These are phyloP conservation scores for Atta texana DNA, from an alignment of 1,140 invertebrate genomes.

Conservation along the genomic window DNA sequence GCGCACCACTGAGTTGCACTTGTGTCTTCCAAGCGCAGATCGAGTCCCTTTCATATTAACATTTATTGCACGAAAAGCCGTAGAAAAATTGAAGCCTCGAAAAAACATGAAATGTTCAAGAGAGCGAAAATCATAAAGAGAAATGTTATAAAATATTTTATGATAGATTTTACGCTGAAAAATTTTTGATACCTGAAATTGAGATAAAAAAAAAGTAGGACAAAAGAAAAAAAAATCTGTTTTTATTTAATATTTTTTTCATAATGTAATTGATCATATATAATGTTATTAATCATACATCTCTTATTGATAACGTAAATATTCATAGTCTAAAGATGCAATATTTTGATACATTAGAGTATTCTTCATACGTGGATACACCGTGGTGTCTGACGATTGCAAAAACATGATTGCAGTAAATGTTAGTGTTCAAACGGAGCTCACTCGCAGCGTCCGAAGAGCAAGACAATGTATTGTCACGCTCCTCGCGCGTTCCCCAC, in stretches of 20 bases:
- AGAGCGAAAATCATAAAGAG: not conserved
- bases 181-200: not conserved
- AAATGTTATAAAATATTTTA: not conserved
- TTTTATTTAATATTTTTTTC: not conserved
- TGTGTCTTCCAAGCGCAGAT: constrained; percentile 52
- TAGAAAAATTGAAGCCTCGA: not conserved
- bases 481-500: constrained; percentile 55
- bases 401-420: constrained; percentile 50
- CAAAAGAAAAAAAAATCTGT: not conserved
- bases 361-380: not conserved
- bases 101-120: not conserved
- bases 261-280: not conserved
- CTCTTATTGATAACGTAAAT: not conserved
- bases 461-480: constrained; percentile 46
- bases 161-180: not conserved
- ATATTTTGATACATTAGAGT: not conserved
- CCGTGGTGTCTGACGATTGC: constrained; percentile 36
- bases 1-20: constrained; percentile 45
- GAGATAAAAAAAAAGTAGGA: not conserved
- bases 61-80: not conserved
- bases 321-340: not conserved
- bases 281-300: too few relatives aligned
- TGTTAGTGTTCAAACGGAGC: constrained; percentile 53
- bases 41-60: constrained; percentile 4
- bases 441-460: constrained; percentile 71